Percentiles rank a stretch among this genome's conserved stretches.
phyloP scores from a whole-genome alignment of 2,797 vertebrate species.

The Spatula versicolor region DNA sequence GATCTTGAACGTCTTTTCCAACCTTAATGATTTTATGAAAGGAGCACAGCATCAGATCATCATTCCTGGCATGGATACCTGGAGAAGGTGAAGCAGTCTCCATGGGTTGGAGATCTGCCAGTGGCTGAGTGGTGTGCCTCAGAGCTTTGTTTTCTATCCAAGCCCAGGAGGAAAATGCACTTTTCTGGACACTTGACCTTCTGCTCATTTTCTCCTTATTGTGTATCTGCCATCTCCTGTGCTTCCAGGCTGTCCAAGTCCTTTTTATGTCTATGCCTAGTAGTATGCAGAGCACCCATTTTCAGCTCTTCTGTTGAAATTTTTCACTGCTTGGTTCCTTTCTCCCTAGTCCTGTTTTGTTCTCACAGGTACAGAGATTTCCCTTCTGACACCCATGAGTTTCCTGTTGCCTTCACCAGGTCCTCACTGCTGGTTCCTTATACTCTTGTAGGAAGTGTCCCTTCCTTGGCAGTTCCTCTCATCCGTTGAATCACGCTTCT shows the following conservation, averaged over 20 bases:
- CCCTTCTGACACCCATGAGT: background rate
- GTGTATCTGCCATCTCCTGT: fast-evolving
- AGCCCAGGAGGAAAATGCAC: background rate
- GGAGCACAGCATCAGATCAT: background rate
- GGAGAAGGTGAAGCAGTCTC: background rate
- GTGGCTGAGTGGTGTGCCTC: background rate
- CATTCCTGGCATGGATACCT: background rate
- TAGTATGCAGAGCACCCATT: background rate
- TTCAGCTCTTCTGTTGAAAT: background rate
- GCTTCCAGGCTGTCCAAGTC: background rate
- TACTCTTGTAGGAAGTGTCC: background rate
- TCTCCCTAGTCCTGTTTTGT: background rate
- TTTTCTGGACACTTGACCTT: background rate
- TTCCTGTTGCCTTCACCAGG: background rate
- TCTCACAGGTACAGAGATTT: background rate
- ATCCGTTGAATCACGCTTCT: background rate
- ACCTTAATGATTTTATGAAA: background rate
- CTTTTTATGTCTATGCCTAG: background rate
- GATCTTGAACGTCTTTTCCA: no score
- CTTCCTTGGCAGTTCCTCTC: background rate
- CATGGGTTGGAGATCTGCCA: background rate
- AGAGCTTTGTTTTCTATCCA: background rate
- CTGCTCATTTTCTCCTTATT: background rate
- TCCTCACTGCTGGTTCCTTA: background rate
- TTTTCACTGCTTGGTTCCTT: background rate